phyloP scores from a whole-genome alignment of 2,797 vertebrate species.

The Mallotus villosus region DNA sequence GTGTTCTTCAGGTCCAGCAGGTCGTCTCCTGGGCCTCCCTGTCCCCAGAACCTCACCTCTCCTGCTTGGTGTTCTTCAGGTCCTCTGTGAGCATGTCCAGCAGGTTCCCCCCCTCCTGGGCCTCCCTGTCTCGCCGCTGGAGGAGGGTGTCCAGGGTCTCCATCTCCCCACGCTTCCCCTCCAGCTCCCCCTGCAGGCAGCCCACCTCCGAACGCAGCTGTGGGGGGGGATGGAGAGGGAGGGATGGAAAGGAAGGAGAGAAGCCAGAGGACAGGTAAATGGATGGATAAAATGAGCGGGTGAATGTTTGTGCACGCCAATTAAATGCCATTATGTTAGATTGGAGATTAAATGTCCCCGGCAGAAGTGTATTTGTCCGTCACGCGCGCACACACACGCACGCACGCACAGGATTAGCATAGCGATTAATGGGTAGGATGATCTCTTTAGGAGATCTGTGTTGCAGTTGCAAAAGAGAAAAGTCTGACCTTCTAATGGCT shows the following conservation, averaged over 20 bases:
- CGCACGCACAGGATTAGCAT: slow-evolving; percentile 12
- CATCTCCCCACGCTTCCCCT: slow-evolving; percentile 79
- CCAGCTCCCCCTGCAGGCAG: slow-evolving; percentile 76
- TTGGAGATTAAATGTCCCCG: too few relatives aligned
- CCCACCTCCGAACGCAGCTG: slow-evolving; percentile 81
- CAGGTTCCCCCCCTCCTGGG: slow-evolving; percentile 82
- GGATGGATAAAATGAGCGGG: too few relatives aligned
- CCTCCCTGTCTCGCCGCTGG: slow-evolving; percentile 80
- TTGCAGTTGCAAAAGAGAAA: background rate
- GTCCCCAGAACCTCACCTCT: slow-evolving; percentile 73
- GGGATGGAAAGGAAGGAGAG: background rate
- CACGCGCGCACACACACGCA: too few relatives aligned
- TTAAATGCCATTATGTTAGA: too few relatives aligned
- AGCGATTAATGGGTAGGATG: slow-evolving; percentile 12
- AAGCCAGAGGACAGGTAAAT: too few relatives aligned
- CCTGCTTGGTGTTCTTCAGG: slow-evolving; percentile 69
- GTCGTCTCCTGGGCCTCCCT: slow-evolving; percentile 84
- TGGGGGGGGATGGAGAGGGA: slow-evolving; percentile 18
- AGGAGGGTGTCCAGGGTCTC: slow-evolving; percentile 80
- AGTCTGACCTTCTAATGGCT: slow-evolving; percentile 6
- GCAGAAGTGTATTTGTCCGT: too few relatives aligned
- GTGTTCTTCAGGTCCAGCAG: slow-evolving; percentile 81
- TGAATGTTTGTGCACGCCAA: too few relatives aligned
- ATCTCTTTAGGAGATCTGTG: slow-evolving; percentile 26
- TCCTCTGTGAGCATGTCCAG: slow-evolving; percentile 86